Base-by-base conservation (phyloP, 2,888 invertebrate genomes). In the Lucinisca nassula region DNA sequence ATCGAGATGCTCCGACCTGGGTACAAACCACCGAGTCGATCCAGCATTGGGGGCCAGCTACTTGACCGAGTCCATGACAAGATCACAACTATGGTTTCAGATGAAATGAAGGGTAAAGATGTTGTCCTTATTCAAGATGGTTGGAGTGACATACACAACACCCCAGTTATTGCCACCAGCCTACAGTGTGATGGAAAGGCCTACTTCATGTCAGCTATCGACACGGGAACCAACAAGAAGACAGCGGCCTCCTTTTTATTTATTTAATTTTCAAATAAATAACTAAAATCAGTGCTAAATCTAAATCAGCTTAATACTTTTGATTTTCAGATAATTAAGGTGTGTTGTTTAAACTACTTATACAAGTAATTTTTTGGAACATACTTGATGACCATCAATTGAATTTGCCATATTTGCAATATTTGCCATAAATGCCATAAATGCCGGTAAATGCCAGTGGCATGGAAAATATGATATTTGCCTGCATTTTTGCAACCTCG, bases 61-160 rank as follows among this genome's bases (percentile, higher is more conserved):
- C 67, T 87, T 24, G 83, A 83, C 27, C 21, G 75, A 49, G 67
- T 77, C 14, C 79, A 82, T 61, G 61, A 77, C 12, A 70, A 84
- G 35, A 8, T 84, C 4, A 67, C 74, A 0, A 45, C 30, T 21
- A 37, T 45, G 8, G 51, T 88, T 38, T 51, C 51, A 14, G 51
- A 61, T 61, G 77, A 81, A 40, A 38, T 85, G 14, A 58, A 87
- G 30, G 86, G 86, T n/a, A 87, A 89, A 79, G 58, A 77, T 40
- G 84, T 67, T 35, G 73, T 76, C 27, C 61, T 89, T 17, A 45
- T 82, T 0, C 84, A 87, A 58, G 87, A 87, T 51, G 82, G 84
- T 10, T 85, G 87, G 84, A 85, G 83, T 82, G 82, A 79, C 74
- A 89, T 84, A n/a, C 87, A 89, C 70, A 89, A 89, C 67, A 84